Conservation (phyloP, 2,797 vertebrate species). For the Alectoris magna region DNA sequence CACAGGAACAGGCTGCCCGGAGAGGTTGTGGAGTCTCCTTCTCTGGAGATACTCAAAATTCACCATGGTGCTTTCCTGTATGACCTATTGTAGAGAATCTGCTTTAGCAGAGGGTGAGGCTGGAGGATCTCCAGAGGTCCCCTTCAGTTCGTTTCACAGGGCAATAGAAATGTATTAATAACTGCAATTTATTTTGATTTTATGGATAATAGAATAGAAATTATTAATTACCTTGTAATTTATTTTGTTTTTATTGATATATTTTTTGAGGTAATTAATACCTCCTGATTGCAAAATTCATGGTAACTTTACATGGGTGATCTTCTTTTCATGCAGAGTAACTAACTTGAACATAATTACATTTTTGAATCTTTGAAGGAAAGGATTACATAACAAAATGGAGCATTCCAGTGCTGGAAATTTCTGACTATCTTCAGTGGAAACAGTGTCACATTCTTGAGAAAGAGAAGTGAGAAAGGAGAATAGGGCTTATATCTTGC, state of each 20-base stretch:
- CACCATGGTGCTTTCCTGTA: too few species aligned
- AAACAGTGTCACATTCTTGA: neutral
- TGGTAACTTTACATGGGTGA: constrained; percentile 23
- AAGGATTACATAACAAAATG: neutral
- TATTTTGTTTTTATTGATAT: neutral
- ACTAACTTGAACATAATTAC: neutral
- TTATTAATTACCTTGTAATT: neutral
- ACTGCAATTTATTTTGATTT: neutral
- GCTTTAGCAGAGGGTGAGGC: too few species aligned
- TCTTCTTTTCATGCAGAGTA: neutral
- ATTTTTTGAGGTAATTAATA: neutral
- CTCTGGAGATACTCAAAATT: too few species aligned
- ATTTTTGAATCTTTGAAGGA: constrained; percentile 25
- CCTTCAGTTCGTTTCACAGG: neutral
- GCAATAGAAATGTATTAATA: neutral
- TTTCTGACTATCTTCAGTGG: neutral
- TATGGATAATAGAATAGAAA: neutral
- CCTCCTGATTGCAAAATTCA: neutral
- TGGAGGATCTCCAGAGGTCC: too few species aligned
- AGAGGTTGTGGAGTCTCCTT: neutral
- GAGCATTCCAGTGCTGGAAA: neutral
- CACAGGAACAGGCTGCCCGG: neutral
- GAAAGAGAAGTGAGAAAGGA: neutral
- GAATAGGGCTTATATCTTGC: neutral
- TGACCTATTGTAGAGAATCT: too few species aligned